Base-by-base conservation (phyloP, 2,888 invertebrate genomes). In the Resseliella maxima region DNA sequence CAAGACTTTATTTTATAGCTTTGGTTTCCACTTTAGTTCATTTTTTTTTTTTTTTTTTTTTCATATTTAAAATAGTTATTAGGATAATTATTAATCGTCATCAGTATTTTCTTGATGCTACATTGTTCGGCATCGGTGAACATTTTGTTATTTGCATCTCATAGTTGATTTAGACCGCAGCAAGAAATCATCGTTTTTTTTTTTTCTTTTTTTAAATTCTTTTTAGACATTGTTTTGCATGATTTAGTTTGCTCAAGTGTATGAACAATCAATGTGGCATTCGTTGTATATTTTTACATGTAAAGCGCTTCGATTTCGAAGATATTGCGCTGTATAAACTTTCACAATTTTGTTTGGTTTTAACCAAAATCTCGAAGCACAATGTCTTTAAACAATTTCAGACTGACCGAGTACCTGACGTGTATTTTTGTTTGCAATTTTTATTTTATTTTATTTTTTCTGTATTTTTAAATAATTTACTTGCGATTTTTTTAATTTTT, bases 361-460 rank as follows among this genome's bases (percentile, higher is more conserved):
- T 72, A 35, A 72, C 72, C 72, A 72, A 72, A 72, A 72, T 72
- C 15, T 31, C 31, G 35, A 72, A 72, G 18, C 72, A 72, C 31
- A 72, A 72, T 72, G 5, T 59, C 12, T 72, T 72, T 72, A 3
- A 59, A 59, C 59, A 24, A n/a, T 59, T 59, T 59, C 24, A 72
- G 72, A 72, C 72, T 72, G 72, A 72, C 72, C 72, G 59, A 12
- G 59, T 72, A 72, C 72, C 72, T 72, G 72, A 72, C 31, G 31
- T 31, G 1, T 72, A 12, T 72, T 72, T 72, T 72, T 35, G 15
- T 24, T 3, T 59, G 1, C 15, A 6, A 24, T 59, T 24, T 59
- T 24, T 2, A 2, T 59, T 24, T 59, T 24, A 1, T 59, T 24
- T 15, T 31, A 3, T 18, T 72, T 72, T 31, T 59, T 41, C 6